Base-by-base conservation (phyloP, 2,888 invertebrate species). In the Ceratothoa steindachneri region DNA sequence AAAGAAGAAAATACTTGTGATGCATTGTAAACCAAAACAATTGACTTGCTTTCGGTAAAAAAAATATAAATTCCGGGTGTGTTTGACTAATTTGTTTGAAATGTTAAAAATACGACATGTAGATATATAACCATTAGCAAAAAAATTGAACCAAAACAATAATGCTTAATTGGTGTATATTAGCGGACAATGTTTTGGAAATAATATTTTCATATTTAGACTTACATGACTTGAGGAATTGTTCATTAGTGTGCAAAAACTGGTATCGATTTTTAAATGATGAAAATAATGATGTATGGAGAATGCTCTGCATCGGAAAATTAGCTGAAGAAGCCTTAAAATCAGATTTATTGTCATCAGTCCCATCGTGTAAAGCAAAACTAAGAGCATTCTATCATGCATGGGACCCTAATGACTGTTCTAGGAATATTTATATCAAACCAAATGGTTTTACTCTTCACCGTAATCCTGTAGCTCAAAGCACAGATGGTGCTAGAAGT, bases 361-460 rank as follows among this genome's bases (percentile, higher is more conserved):
- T 95, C 81, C 90, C 91, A 73, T 93, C 95, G 3, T 95, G 92
- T 84, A 97, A 95, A 87, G 90, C 94, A 28, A 97, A 97, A 87
- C 87, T 98, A 80, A 88, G 94, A 82, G 97, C 98, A 15, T 95
- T 91, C 85, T 91, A 91, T 84, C 93, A 96, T 85, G 93, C 97
- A 0, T 99, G 98, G 98, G 98, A 95, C 85, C 93, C 96, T 9
- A 91, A 92, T 84, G 98, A 99, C 85, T 96, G 97, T 84, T 98
- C 97, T 68, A 89, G 95, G 83, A 97, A 99, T 86, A 93, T 97
- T 84, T 97, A 93, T 85, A 92, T 98, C 71, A 97, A 96, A 87
- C 91, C 93, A 29, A 97, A 96, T 86, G 97, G 96, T 80, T 98
- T 98, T 84, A 98, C 98, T 24, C 87, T 98, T 82, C 98, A 98